phyloP scores from a whole-genome alignment of 2,797 vertebrate genomes.

The Enteromius paludinosus region DNA sequence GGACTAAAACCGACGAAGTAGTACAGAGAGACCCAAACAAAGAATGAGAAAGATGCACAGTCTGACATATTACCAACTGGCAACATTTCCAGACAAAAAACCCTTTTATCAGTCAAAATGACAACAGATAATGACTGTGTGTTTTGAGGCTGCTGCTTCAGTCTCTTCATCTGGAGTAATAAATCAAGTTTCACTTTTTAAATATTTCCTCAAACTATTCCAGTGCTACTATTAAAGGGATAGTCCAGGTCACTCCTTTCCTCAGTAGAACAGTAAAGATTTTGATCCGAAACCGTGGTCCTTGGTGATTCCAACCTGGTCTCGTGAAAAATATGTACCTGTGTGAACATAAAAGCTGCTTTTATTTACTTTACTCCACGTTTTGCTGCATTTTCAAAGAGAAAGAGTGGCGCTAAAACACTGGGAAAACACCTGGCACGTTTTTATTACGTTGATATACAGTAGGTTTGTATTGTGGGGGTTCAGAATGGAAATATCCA shows the following conservation, averaged over 20 bases:
- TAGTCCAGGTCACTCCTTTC: not conserved
- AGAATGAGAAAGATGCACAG: not conserved
- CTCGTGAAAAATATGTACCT: too few relatives aligned
- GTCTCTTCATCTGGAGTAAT: slow-evolving; percentile 7
- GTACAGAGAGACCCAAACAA: slow-evolving; percentile 5
- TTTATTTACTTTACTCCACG: too few relatives aligned
- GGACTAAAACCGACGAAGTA: not conserved
- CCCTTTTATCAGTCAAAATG: slow-evolving; percentile 20
- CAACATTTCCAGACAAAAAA: not conserved
- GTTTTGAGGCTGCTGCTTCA: slow-evolving; percentile 10
- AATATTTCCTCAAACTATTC: slow-evolving; percentile 5
- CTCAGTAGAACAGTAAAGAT: not conserved
- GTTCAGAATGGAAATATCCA: too few relatives aligned
- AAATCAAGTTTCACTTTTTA: slow-evolving; percentile 21
- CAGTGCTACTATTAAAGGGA: not conserved
- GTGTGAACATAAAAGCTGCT: too few relatives aligned
- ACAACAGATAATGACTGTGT: slow-evolving; percentile 15
- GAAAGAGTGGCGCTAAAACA: too few relatives aligned
- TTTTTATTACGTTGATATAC: too few relatives aligned
- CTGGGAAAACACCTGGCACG: too few relatives aligned
- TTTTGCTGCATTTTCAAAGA: too few relatives aligned
- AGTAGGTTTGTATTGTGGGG: too few relatives aligned
- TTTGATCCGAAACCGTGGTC: not conserved
- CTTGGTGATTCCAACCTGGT: too few relatives aligned
- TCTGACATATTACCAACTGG: not conserved